Percentiles rank a stretch among this genome's conserved stretches.
Conservation (phyloP, 2,888 invertebrate species). For the Ornithoptera priamus region DNA sequence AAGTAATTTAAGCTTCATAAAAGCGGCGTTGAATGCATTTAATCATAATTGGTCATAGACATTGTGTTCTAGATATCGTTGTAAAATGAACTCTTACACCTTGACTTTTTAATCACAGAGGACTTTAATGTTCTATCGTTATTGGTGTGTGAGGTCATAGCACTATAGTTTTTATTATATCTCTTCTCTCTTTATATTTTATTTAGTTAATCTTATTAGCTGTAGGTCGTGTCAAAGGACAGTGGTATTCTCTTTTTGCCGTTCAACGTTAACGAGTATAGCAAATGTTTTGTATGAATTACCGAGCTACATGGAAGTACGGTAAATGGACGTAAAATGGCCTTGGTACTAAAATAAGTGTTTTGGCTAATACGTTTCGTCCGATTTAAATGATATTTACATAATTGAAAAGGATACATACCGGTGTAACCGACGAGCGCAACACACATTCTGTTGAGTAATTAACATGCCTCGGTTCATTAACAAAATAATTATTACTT, state of each 20-base stretch:
- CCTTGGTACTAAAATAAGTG: background rate
- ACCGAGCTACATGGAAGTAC: background rate
- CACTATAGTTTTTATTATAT: too few relatives aligned
- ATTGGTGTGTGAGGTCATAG: too few relatives aligned
- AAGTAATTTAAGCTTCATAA: background rate
- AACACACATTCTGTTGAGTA: background rate
- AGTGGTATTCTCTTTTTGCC: too few relatives aligned
- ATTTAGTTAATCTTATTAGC: too few relatives aligned
- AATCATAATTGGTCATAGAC: constrained; percentile 9
- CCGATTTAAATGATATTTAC: background rate
- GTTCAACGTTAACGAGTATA: too few relatives aligned
- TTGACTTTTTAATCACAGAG: constrained; percentile 13
- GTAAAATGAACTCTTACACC: constrained; percentile 2
- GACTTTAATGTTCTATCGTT: background rate
- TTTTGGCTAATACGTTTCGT: background rate
- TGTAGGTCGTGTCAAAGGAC: too few relatives aligned
- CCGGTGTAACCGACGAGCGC: background rate
- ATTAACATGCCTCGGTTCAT: background rate
- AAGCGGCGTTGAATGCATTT: background rate
- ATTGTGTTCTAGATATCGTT: constrained; percentile 5
- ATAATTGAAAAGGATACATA: background rate
- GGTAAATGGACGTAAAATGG: background rate
- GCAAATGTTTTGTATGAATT: too few relatives aligned
- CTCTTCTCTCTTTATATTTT: too few relatives aligned
- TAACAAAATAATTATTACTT: background rate